phyloP scores from a whole-genome alignment of 2,113 vertebrate genomes.

The Elgaria multicarinata region DNA sequence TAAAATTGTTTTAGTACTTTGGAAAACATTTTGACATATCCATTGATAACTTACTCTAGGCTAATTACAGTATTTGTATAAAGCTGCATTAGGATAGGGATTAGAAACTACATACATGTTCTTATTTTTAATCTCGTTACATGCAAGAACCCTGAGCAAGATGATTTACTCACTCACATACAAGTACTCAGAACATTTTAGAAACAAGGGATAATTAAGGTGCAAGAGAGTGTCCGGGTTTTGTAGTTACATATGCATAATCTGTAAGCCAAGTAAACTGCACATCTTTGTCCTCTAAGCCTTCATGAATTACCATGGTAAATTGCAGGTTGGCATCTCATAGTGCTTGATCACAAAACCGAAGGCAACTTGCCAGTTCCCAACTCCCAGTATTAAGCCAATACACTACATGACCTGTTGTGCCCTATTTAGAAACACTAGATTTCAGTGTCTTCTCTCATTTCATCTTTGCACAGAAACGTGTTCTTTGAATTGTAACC shows the following conservation, averaged over 20 bases:
- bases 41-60: background rate
- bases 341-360: background rate
- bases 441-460: background rate
- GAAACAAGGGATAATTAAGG: background rate
- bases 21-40: background rate
- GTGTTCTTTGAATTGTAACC: background rate
- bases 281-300: background rate
- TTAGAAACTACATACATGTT: background rate
- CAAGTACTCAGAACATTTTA: background rate
- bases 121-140: background rate
- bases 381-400: background rate
- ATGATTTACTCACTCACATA: background rate
- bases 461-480: background rate
- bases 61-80: background rate
- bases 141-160: background rate
- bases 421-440: background rate
- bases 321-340: background rate
- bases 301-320: background rate
- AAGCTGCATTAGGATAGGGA: background rate
- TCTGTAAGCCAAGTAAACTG: background rate
- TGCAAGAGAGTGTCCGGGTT: background rate
- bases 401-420: background rate
- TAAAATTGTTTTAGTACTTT: background rate
- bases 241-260: no score
- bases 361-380: background rate